phyloP scores from a whole-genome alignment of 1,140 invertebrate species.

The Macrotrachela quadricornifera region DNA sequence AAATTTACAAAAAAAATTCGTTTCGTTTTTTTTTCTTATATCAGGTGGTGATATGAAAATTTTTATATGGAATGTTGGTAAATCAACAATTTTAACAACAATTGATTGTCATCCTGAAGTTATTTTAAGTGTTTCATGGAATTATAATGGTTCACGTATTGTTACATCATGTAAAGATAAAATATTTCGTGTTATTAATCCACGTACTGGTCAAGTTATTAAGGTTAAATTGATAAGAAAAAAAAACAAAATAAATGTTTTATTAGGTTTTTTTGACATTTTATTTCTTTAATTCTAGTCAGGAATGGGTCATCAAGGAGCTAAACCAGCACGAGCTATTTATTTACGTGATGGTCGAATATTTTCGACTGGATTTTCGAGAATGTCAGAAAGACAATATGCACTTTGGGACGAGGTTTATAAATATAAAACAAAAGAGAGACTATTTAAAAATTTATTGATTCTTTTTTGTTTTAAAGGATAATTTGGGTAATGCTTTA shows the following conservation, averaged over 20 bases:
- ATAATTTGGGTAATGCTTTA: conserved; percentile 4
- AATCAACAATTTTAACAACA: conserved; percentile 17
- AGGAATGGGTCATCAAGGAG: conserved; percentile 21
- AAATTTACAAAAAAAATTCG: conserved; percentile 41
- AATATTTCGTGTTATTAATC: conserved; percentile 20
- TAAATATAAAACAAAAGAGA: too few relatives aligned
- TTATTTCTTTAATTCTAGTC: conserved; percentile 30
- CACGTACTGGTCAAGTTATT: conserved; percentile 20
- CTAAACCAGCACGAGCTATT: conserved; percentile 21
- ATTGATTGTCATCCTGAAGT: conserved; percentile 19
- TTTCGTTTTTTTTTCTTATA: background rate
- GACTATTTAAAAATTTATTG: too few relatives aligned
- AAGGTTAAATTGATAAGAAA: conserved; percentile 9
- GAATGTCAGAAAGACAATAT: conserved; percentile 29
- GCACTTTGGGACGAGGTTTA: conserved; percentile 20
- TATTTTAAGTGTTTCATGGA: conserved; percentile 21
- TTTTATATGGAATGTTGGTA: conserved; percentile 27
- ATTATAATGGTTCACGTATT: conserved; percentile 22
- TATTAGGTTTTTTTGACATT: conserved; percentile 12
- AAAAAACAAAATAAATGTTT: background rate
- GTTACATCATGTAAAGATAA: conserved; percentile 28
- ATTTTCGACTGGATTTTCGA: conserved; percentile 30
- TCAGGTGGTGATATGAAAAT: conserved; percentile 41
- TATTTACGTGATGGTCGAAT: conserved; percentile 25
- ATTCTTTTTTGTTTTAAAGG: background rate